Evolutionary conservation across 1,140 invertebrate species (phyloP), one percentile per base, ranked within the genome.

Genomic region (Pseudomyrmex dendroicus): DNA sequence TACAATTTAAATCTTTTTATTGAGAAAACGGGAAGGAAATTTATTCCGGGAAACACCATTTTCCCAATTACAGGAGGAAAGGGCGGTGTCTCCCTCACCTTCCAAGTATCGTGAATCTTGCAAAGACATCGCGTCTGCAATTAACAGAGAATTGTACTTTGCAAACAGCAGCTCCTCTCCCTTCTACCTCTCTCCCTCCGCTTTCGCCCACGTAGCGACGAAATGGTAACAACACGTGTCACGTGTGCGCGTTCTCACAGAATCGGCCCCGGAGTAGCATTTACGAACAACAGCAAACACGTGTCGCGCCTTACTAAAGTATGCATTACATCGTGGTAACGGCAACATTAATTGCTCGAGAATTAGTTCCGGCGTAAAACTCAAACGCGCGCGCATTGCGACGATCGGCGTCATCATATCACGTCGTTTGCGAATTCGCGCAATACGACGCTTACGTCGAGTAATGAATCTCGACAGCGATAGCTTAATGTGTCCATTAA

Each of bases 241-340:
- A 84, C 72, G 80, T 88, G 84, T 70, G 80, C 72, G 84, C 80
- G 84, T 89, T 89, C 86, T 86, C 88, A 86, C 62, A 70, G 82
- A 88, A 80, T 72, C 72, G 73, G 66, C 59, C 4, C 20, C 59
- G 73, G 48, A 64, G 44, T 67, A 76, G 70, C 87, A 88, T 88
- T 89, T 86, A 86, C 86, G 84, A 83, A 89, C 84, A 88, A 86
- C 84, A 59, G 73, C 63, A 56, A 88, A 88, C 87, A 89, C 86
- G 86, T 88, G 88, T 88, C 86, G 57, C 66, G 57, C 61, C 84
- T 84, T 86, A 84, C 63, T 84, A 84, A 88, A 85, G 61, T 83
- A 83, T 80, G 86, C 83, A 78, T 86, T 77, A 63, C 83, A 62
- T 46, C 10, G 20, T 25, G 59, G 35, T 61, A 61, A 68, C 76